phyloP scores from a whole-genome alignment of 2,888 invertebrate genomes.

The Allophyes oxyacanthae region DNA sequence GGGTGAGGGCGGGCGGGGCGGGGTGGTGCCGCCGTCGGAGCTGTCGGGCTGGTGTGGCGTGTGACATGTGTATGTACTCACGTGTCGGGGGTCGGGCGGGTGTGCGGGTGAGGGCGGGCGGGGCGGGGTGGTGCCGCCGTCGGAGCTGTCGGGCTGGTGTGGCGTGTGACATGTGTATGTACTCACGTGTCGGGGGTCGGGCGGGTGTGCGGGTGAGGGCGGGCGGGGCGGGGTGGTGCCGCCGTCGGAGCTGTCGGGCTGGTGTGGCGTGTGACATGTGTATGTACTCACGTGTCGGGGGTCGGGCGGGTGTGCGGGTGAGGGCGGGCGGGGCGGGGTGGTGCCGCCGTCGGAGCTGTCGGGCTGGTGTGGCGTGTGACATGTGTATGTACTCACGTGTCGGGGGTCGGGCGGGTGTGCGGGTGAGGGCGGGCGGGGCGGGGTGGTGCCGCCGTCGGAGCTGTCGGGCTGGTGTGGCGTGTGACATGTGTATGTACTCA shows the following conservation, averaged over 20 bases:
- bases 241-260: conserved; percentile 15
- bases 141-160: too few species aligned
- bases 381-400: too few species aligned
- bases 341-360: conserved; percentile 90
- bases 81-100: conserved; percentile 8
- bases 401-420: background rate
- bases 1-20: too few species aligned
- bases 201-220: conserved; percentile 32
- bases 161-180: background rate
- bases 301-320: conserved; percentile 29
- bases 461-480: too few species aligned
- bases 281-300: conserved; percentile 22
- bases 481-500: too few species aligned
- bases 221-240: conserved; percentile 55
- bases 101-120: conserved; percentile 23
- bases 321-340: conserved; percentile 10
- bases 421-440: background rate
- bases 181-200: conserved; percentile 18
- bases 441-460: too few species aligned
- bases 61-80: background rate
- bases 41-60: too few species aligned
- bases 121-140: too few species aligned
- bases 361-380: conserved; percentile 84
- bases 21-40: too few species aligned
- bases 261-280: conserved; percentile 25